Evolutionary conservation across 2,113 vertebrate genomes (phyloP), one percentile per base, ranked within the genome.

Genomic region (Phocoena phocoena): DNA sequence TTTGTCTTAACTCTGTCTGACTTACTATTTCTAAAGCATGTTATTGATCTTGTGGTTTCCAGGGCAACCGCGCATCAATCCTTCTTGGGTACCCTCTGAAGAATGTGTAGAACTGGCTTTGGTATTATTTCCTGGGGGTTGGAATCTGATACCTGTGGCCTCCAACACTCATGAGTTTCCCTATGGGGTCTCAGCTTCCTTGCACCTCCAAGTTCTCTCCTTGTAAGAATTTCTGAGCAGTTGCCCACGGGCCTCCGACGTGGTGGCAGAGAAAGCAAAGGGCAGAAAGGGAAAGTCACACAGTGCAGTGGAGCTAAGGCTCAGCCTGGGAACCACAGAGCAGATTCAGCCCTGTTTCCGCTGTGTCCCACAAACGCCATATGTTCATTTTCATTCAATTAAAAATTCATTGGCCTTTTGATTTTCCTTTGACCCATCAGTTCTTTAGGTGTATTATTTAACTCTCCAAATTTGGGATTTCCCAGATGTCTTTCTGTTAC

Each of bases 261-360:
- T 53, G 33, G 17, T 21, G 23, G 33, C 21, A 68, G 31, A 73
- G 18, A 76, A 31, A 21, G 47, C 38, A 33, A 17, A 63, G 0
- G 8, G 17, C 10, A 53, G 31, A 33, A 38, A 82, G 8, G 44
- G 25, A 28, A 36, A 31, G 44, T 4, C 36, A 33, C 0, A 12
- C 3, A 13, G 9, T 8, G 41, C 5, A 36, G 12, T 63, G 9
- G 25, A 65, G 31, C 36, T 6, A 12, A 17, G 21, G 12, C n/a
- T 53, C 44, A 84, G 33, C 11, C 23, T 23, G 41, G 17, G 60
- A 6, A 3, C 77, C 41, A 11, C 5, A 6, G 33, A 70, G 2
- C 23, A 11, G 33, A 36, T 14, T 1, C 15, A 15, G 15, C 18
- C 2, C 23, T 26, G 14, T 41, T 4, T 50, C n/a, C 8, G 0